Evolutionary conservation across 2,888 invertebrate genomes (phyloP).

Genomic region (Gryllus longicercus): DNA sequence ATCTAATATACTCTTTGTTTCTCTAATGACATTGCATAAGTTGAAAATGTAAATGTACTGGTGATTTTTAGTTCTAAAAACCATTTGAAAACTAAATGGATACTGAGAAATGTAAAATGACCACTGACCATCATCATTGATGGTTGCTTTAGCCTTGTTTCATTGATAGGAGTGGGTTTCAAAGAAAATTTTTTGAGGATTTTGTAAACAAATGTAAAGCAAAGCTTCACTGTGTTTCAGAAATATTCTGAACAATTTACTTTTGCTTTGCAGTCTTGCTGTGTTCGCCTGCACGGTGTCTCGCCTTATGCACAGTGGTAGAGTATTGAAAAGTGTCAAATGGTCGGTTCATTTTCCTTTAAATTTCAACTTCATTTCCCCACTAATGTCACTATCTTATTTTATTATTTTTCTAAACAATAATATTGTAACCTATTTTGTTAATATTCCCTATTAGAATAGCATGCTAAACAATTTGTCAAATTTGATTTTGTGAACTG

Average conservation of each 20-base stretch:
- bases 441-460: neutral
- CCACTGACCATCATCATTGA: too few relatives aligned
- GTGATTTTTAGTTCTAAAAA: too few relatives aligned
- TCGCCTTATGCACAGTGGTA: neutral
- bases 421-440: neutral
- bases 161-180: too few relatives aligned
- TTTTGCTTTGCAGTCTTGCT: constrained; percentile 6
- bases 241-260: neutral
- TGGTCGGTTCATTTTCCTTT: neutral
- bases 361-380: neutral
- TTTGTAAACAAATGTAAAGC: neutral
- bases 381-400: neutral
- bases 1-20: too few relatives aligned
- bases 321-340: neutral
- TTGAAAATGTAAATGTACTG: too few relatives aligned
- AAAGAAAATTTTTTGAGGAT: neutral
- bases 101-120: too few relatives aligned
- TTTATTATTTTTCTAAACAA: neutral
- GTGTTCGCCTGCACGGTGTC: neutral
- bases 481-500: neutral
- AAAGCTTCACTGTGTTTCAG: neutral
- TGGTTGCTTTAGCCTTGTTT: too few relatives aligned
- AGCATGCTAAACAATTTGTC: neutral
- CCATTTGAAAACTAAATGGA: too few relatives aligned
- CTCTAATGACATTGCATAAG: too few relatives aligned